These are phyloP conservation scores for Anthoscopus minutus DNA, from an alignment of 2,113 vertebrate genomes.

Conservation along the genomic window DNA sequence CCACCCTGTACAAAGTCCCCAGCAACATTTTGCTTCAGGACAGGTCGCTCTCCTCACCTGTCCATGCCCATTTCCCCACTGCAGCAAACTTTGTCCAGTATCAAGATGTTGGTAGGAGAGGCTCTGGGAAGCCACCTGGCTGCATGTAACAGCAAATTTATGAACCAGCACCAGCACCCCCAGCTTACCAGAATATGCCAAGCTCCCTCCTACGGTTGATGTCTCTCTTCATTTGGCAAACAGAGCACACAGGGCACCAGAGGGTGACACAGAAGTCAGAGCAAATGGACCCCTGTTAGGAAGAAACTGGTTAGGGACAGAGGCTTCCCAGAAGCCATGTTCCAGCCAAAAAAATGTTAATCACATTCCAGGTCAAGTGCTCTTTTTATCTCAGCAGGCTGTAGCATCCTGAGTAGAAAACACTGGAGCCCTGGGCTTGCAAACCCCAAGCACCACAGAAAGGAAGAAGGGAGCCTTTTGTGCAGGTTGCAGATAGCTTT, in stretches of 20 bases:
- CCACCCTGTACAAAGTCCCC: not conserved
- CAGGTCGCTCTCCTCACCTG: not conserved
- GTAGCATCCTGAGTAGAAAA: not conserved
- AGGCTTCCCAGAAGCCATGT: not conserved
- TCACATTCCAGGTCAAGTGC: accelerated
- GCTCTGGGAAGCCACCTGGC: accelerated
- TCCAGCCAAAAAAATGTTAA: not conserved
- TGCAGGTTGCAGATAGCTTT: not conserved
- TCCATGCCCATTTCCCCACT: not conserved
- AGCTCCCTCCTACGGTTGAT: constrained; percentile 58
- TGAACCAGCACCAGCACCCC: not conserved
- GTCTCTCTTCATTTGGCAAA: constrained; percentile 75
- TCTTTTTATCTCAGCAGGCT: not conserved
- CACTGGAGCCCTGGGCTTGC: not conserved
- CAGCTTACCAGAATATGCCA: constrained; percentile 54
- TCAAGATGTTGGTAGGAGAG: not conserved
- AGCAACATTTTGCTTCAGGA: not conserved
- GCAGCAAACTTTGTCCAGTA: not conserved
- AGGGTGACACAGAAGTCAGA: not conserved
- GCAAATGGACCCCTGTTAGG: constrained; percentile 65
- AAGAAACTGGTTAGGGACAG: not conserved
- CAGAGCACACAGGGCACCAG: constrained; percentile 39
- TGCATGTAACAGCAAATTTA: accelerated
- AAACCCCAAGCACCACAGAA: accelerated
- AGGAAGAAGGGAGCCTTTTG: not conserved